Base-by-base conservation (phyloP, 2,797 vertebrate genomes). In the Emys orbicularis region DNA sequence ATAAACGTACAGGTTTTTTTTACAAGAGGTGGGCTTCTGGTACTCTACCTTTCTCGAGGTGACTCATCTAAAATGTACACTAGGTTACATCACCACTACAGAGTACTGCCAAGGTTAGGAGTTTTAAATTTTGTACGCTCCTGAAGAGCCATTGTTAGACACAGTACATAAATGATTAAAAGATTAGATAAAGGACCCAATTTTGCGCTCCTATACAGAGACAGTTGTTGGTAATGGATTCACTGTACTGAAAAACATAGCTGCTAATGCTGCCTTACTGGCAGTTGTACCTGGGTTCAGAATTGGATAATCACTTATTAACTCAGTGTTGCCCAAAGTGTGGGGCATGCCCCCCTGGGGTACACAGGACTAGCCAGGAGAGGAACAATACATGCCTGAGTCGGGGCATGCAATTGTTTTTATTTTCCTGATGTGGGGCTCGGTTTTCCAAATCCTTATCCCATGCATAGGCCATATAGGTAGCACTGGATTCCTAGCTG, bases 331-430 rank as follows among this genome's bases (percentile, higher is more conserved):
- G 50, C n/a, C n/a, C 74, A 41, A 91, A 91, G 5, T 23, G 7
- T 3, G 1, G 21, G 13, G 53, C n/a, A 57, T 1, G 0, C 47
- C 83, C 41, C 65, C 53, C 65, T 1, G 12, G 5, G 1, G 3
- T 2, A 53, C 89, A 80, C 56, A 85, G 82, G 18, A 29, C 44
- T 77, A 8, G 13, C 2, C 9, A 5, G 68, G 15, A 31, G 8
- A 4, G 21, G 8, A 50, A 72, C 47, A 49, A 90, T 72, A 90
- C 80, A 44, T 4, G 81, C 6, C n/a, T 1, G 79, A 90, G 82
- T 53, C 77, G 79, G 57, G 47, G 4, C 44, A n/a, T 59, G 1
- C 1, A 53, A 21, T 76, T 87, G 56, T 27, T 79, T 21, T 6
- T 23, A 1, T 86, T 93, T 82, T 89, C 74, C 23, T 87, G 12